A percentile compares a stretch with the other conserved stretches of the same genome.
Conservation (phyloP, 53 echinoderm and acorn worm genomes). For the Stichopus horrens region DNA sequence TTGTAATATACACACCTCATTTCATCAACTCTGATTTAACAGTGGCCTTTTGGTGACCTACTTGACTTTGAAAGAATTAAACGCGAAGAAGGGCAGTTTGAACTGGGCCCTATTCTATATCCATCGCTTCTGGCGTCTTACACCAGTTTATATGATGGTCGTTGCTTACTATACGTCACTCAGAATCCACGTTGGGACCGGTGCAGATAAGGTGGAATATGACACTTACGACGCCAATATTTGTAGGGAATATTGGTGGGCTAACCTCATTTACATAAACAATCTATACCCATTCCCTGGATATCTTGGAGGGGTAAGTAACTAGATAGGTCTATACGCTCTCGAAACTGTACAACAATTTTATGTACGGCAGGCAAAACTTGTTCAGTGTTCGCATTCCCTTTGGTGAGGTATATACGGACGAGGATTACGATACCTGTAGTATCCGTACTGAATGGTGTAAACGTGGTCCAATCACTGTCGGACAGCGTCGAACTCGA, state of each 20-base stretch:
- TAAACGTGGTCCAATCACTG: no score
- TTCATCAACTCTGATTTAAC: neutral
- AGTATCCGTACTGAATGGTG: no score
- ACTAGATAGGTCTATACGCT: neutral
- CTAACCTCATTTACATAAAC: constrained; percentile 64
- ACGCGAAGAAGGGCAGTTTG: constrained; percentile 22
- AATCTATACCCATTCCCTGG: constrained; percentile 69
- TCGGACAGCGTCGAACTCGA: no score
- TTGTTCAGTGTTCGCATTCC: no score
- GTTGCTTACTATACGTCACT: constrained; percentile 50
- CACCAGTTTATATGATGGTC: constrained; percentile 61
- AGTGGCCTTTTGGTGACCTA: constrained; percentile 67
- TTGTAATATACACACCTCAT: no score
- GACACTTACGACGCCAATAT: neutral
- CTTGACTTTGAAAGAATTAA: constrained; percentile 55
- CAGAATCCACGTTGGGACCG: constrained; percentile 46
- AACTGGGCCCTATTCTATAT: constrained; percentile 72
- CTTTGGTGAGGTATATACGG: no score
- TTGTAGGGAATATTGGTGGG: constrained; percentile 66
- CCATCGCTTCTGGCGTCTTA: constrained; percentile 76
- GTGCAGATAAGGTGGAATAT: neutral
- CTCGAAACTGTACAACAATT: neutral
- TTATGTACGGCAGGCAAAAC: no score
- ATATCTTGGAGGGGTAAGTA: constrained; percentile 5
- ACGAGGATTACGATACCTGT: no score